phyloP scores from a whole-genome alignment of 2,797 vertebrate genomes.

The Moxostoma hubbsi region DNA sequence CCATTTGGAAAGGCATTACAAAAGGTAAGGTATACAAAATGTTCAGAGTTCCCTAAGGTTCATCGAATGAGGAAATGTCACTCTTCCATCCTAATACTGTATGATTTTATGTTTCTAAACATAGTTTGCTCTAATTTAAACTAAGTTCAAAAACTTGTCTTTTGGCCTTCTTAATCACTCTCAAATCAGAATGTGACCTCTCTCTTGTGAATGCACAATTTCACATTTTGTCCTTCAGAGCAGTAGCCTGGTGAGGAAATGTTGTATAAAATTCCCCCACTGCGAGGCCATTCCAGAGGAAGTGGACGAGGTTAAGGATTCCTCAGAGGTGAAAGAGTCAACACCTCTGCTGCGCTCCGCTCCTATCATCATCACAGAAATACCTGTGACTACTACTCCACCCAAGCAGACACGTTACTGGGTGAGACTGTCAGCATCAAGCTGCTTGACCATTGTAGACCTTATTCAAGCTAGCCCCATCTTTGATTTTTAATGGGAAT shows the following conservation, averaged over 20 bases:
- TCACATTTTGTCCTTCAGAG: constrained; percentile 55
- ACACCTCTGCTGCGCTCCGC: constrained; percentile 62
- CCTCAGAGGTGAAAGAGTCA: constrained; percentile 54
- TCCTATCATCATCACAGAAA: constrained; percentile 49
- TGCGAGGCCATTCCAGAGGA: constrained; percentile 67
- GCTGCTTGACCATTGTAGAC: too few species aligned
- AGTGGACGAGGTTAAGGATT: constrained; percentile 64
- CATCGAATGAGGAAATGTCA: neutral
- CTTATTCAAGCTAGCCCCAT: too few species aligned
- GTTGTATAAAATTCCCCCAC: constrained; percentile 59
- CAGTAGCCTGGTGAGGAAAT: constrained; percentile 46
- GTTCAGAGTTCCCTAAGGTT: neutral
- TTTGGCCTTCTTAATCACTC: too few species aligned
- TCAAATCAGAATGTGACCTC: neutral
- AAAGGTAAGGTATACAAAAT: constrained; percentile 66
- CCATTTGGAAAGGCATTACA: constrained; percentile 85
- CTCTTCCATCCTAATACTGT: too few species aligned
- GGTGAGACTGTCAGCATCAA: constrained; percentile 71
- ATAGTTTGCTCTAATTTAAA: too few species aligned
- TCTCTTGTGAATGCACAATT: neutral
- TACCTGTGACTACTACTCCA: constrained; percentile 40
- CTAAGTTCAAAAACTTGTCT: too few species aligned
- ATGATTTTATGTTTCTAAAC: neutral
- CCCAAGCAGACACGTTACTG: constrained; percentile 68
- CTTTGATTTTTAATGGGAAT: too few species aligned